phyloP scores from a whole-genome alignment of 2,113 vertebrate species.

The Equus quagga region DNA sequence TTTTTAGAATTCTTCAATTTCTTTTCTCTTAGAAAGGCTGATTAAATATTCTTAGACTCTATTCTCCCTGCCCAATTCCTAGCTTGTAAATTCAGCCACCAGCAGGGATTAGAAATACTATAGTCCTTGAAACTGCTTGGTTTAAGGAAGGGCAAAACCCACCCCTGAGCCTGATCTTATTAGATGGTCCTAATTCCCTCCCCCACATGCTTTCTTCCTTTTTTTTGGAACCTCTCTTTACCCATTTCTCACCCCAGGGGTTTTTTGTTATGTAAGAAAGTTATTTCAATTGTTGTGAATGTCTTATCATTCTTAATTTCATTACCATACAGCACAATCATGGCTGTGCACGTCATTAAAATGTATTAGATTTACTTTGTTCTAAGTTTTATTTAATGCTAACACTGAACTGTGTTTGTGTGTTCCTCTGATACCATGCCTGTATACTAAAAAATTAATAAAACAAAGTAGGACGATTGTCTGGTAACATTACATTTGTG shows the following conservation, averaged over 20 bases:
- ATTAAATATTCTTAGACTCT: not conserved
- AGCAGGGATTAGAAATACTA: not conserved
- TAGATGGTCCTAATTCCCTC: not conserved
- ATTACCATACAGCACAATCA: not conserved
- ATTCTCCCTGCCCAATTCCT: not conserved
- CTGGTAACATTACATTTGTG: not conserved
- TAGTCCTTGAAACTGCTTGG: not conserved
- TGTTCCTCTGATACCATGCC: not conserved
- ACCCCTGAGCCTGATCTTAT: not conserved
- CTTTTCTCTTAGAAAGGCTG: not conserved
- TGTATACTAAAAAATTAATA: not conserved
- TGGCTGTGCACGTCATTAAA: not conserved
- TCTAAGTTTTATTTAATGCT: not conserved
- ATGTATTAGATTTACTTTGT: not conserved
- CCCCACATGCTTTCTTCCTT: not conserved
- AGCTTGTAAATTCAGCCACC: not conserved
- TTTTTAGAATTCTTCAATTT: not conserved
- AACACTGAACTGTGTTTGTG: not conserved
- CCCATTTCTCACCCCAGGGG: not conserved
- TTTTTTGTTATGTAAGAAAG: not conserved
- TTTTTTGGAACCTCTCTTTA: not conserved
- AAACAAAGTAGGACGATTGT: not conserved
- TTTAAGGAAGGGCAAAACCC: not conserved
- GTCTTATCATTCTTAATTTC: not conserved
- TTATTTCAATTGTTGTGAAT: not conserved